Percentiles rank a stretch among this genome's conserved stretches.
Conservation (phyloP, 2,797 vertebrate species). For the Sphaeramia orbicularis region DNA sequence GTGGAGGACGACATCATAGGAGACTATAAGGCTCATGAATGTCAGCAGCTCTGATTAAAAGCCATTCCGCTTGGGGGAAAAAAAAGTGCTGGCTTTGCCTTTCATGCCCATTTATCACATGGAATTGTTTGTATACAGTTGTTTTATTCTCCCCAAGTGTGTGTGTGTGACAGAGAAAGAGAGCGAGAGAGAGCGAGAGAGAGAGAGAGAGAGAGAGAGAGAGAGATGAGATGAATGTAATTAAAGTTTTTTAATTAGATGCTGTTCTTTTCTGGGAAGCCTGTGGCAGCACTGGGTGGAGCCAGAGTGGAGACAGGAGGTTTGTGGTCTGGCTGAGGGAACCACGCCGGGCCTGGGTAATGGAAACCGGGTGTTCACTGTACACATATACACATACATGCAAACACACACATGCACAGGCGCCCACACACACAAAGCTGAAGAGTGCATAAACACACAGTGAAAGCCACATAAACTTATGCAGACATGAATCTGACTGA, state of each 20-base stretch:
- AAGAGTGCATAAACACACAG: slow-evolving; percentile 33
- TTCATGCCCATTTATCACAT: slow-evolving; percentile 68
- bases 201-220: slow-evolving; percentile 24
- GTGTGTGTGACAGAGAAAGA: slow-evolving; percentile 38
- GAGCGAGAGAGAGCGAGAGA: slow-evolving; percentile 27
- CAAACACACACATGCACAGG: slow-evolving; percentile 14
- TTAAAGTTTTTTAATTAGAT: slow-evolving; percentile 83
- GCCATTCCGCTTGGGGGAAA: slow-evolving; percentile 13
- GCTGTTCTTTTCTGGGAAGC: slow-evolving; percentile 83
- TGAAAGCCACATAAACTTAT: slow-evolving; percentile 56
- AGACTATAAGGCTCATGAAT: slow-evolving; percentile 57
- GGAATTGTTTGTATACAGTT: slow-evolving; percentile 75
- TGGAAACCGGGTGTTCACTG: slow-evolving; percentile 82
- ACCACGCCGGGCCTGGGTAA: slow-evolving; percentile 75
- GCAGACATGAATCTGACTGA: slow-evolving; percentile 54
- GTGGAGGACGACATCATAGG: slow-evolving; percentile 59
- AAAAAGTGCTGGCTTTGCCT: slow-evolving; percentile 51
- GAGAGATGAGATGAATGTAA: slow-evolving; percentile 79
- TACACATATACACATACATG: slow-evolving; percentile 54
- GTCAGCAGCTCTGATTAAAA: slow-evolving; percentile 76
- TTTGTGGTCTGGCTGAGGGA: slow-evolving; percentile 80
- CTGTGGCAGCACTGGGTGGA: slow-evolving; percentile 81
- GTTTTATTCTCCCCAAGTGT: slow-evolving; percentile 54
- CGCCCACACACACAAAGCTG: not conserved
- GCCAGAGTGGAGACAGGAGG: slow-evolving; percentile 81